Evolutionary conservation across 2,888 invertebrate genomes (phyloP), one percentile per base, ranked within the genome.

Genomic region (Sisyra nigra): DNA sequence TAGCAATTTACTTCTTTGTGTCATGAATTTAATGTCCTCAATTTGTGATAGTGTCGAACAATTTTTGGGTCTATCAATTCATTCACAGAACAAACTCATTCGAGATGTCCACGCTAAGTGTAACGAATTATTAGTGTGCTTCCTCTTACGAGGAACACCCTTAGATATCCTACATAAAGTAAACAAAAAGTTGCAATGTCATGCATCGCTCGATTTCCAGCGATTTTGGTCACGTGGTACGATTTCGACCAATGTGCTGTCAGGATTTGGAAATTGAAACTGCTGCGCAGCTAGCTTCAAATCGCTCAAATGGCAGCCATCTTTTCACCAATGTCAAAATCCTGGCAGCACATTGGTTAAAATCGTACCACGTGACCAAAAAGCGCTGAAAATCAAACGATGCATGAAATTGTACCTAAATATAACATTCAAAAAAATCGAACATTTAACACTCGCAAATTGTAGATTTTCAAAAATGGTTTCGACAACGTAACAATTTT

Each of bases 61-160:
- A 57, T 65, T 76, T 42, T 68, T 73, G 14, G 82, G 82, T 1
- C 53, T 75, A 8, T 68, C 71, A 32, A 57, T 68, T 13, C 66
- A 64, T 44, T 66, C 69, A 47, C 71, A 78, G 53, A 71, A 74
- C 8, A 72, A 82, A 48, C 78, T 80, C 41, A 72, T 84, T n/a
- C 67, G 82, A 37, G 86, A 87, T 51, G 76, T 87, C 10, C 87
- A 88, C 55, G 74, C 82, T 1, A 88, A 88, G 57, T 86, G 87
- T 57, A 76, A 80, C 50, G 81, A 86, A 53, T 63, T 88, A 38
- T 75, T 84, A 51, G 72, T 76, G 48, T 84, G 82, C 47, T 65
- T 87, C 10, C 61, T 86, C 8, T 66, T 82, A 38, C 71, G 86
- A 46, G 86, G 84, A 0, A 76, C 81, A 9, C 78, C 84, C 0